Conservation (phyloP, 23 tunicate genomes). For the Halocynthia aurantium region DNA sequence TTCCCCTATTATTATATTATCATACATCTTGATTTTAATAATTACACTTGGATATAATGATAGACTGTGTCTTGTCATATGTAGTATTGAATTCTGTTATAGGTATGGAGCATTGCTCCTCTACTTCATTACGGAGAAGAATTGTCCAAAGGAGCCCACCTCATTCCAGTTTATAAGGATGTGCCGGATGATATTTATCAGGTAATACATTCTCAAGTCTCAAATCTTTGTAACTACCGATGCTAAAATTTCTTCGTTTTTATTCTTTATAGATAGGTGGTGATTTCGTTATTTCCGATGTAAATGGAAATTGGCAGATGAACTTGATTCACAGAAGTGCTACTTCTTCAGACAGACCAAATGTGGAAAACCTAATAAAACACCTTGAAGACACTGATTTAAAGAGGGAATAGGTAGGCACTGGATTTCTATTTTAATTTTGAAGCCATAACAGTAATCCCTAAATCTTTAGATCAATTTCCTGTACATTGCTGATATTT, state of each 20-base stretch:
- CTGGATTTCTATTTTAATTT: too few species aligned
- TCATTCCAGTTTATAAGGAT: constrained; percentile 17
- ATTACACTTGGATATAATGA: neutral
- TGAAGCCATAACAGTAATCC: too few species aligned
- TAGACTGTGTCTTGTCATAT: neutral
- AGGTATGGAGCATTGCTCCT: constrained; percentile 29
- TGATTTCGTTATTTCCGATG: constrained; percentile 3
- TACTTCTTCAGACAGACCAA: too few species aligned
- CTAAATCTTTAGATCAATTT: too few species aligned
- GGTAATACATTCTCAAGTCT: neutral
- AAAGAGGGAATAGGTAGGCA: too few species aligned
- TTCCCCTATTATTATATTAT: too few species aligned
- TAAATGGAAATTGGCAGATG: neutral
- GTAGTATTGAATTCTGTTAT: neutral
- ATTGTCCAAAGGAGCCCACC: constrained; percentile 15
- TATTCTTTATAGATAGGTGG: neutral
- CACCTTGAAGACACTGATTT: too few species aligned
- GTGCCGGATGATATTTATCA: constrained; percentile 21
- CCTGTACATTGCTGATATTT: too few species aligned
- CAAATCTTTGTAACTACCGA: too few species aligned
- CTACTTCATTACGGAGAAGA: constrained; percentile 8
- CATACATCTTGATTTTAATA: neutral
- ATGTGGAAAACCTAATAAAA: too few species aligned
- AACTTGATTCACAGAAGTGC: neutral
- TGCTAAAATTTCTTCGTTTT: too few species aligned